These are phyloP conservation scores for Plectrocnemia conspersa DNA, from an alignment of 1,140 invertebrate species.

Conservation along the genomic window DNA sequence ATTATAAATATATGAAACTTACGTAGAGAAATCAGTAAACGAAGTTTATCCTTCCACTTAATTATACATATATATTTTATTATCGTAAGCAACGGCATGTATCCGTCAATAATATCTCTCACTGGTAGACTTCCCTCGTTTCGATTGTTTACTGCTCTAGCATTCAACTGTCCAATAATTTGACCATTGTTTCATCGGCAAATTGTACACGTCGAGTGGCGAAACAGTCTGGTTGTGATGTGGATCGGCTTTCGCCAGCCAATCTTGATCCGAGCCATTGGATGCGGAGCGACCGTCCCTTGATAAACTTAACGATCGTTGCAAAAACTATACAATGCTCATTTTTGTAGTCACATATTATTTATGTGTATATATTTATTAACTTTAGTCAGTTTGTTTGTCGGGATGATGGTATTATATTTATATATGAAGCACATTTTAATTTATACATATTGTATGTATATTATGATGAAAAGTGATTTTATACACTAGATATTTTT, in stretches of 20 bases:
- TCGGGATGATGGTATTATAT: not conserved
- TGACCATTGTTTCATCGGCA: slow-evolving; percentile 4
- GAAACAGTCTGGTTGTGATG: not conserved
- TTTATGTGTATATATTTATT: slow-evolving; percentile 2
- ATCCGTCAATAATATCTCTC: too few species aligned
- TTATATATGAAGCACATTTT: not conserved
- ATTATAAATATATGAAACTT: too few species aligned
- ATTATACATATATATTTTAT: too few species aligned
- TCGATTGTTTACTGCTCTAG: slow-evolving; percentile 26
- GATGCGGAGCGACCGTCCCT: slow-evolving; percentile 34
- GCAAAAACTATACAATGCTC: slow-evolving; percentile 24
- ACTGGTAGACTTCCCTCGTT: too few species aligned
- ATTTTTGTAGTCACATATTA: slow-evolving; percentile 18
- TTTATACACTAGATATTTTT: not conserved
- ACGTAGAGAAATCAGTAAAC: too few species aligned
- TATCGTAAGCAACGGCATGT: too few species aligned
- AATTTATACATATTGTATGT: not conserved
- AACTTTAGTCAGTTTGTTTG: not conserved
- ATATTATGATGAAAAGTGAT: not conserved
- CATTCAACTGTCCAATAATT: slow-evolving; percentile 32
- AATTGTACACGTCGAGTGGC: not conserved
- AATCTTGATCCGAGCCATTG: slow-evolving; percentile 33
- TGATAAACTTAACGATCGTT: slow-evolving; percentile 22
- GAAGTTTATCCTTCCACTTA: too few species aligned
- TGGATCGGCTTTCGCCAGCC: not conserved